A percentile compares a stretch with the other conserved stretches of the same genome.
Evolutionary conservation across 2,113 vertebrate genomes (phyloP).

Genomic region (Cyanoderma ruficeps): DNA sequence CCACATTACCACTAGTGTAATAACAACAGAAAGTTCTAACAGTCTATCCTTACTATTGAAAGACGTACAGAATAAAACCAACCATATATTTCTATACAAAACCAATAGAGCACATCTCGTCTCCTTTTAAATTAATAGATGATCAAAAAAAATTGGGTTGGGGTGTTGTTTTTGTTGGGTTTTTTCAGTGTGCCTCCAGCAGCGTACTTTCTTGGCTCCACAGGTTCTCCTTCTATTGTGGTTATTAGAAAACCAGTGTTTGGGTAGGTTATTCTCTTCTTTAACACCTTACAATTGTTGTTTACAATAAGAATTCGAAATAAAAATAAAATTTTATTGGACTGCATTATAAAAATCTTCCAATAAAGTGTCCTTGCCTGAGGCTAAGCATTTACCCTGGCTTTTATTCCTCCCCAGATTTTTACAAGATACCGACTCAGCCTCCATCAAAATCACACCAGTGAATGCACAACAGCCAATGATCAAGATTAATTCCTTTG

Average conservation of each 20-base stretch:
- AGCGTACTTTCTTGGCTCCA: neutral
- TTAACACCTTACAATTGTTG: neutral
- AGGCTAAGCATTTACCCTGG: neutral
- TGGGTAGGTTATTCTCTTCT: neutral
- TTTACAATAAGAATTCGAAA: constrained; percentile 1
- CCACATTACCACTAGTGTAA: neutral
- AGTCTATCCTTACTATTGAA: neutral
- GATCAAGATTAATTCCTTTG: neutral
- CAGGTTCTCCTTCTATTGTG: neutral
- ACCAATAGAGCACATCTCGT: neutral
- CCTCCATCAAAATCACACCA: neutral
- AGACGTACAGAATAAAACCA: neutral
- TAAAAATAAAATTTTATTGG: constrained; percentile 22
- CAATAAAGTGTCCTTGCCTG: neutral
- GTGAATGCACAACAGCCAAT: neutral
- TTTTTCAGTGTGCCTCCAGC: neutral
- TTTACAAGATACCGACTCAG: neutral
- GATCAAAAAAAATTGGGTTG: neutral
- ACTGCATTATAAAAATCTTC: neutral
- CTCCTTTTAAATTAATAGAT: neutral
- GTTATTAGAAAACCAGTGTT: neutral
- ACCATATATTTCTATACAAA: neutral
- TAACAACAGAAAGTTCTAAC: neutral
- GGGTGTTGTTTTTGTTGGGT: neutral
- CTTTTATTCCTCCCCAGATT: neutral